These are phyloP conservation scores for Galaxias olidus DNA, from an alignment of 2,797 vertebrate species.

Conservation along the genomic window DNA sequence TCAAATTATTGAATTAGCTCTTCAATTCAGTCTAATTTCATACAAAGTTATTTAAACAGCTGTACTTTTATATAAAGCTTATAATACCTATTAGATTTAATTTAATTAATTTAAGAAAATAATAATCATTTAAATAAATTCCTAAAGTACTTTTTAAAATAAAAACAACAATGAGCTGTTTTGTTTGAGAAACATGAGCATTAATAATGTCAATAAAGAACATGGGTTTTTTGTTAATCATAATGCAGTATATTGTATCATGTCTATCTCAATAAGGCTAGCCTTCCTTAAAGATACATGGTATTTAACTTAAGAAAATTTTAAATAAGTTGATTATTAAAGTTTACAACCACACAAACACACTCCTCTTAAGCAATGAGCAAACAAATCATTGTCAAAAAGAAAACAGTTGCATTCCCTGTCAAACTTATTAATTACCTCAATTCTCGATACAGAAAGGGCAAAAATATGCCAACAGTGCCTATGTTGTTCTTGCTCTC, in stretches of 20 bases:
- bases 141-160: slow-evolving; percentile 4
- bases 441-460: slow-evolving; percentile 43
- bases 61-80: no score
- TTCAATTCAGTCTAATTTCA: slow-evolving; percentile 31
- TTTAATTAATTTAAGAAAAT: slow-evolving; percentile 2
- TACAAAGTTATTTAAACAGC: slow-evolving; percentile 6
- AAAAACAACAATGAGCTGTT: slow-evolving; percentile 17
- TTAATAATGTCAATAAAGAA: slow-evolving; percentile 34
- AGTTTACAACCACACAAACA: slow-evolving; percentile 36
- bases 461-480: slow-evolving; percentile 32
- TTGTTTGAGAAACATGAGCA: slow-evolving; percentile 34
- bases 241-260: slow-evolving; percentile 29
- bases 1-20: slow-evolving; percentile 20
- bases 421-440: slow-evolving; percentile 28
- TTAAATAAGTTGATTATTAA: slow-evolving; percentile 31
- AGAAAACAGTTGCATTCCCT: slow-evolving; percentile 41
- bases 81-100: not conserved
- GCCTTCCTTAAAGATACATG: slow-evolving; percentile 27
- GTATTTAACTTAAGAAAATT: slow-evolving; percentile 34
- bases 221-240: slow-evolving; percentile 22
- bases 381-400: slow-evolving; percentile 44
- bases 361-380: slow-evolving; percentile 28
- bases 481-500: slow-evolving; percentile 52
- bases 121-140: slow-evolving; percentile 25
- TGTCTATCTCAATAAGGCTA: slow-evolving; percentile 18